These are phyloP conservation scores for Euspilapteryx auroguttella DNA, from an alignment of 2,888 invertebrate species.

Conservation along the genomic window DNA sequence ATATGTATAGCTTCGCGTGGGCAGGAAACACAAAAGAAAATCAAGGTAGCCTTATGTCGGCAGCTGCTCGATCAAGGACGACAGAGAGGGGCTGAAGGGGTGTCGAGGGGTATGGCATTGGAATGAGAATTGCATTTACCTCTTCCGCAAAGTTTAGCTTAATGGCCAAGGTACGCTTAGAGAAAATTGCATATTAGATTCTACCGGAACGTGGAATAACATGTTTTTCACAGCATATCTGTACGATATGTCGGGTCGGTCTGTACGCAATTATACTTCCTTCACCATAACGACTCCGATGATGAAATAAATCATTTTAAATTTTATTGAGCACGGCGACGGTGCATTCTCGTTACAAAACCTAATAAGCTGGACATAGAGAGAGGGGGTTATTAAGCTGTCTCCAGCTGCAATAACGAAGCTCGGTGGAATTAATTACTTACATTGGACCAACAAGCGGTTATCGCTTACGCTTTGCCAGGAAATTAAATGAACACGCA, in stretches of 20 bases:
- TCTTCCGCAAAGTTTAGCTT: slow-evolving; percentile 13
- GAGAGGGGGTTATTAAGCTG: slow-evolving; percentile 13
- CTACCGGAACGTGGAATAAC: slow-evolving; percentile 9
- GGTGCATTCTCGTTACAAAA: too few species aligned
- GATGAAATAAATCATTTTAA: too few species aligned
- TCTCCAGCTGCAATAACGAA: slow-evolving; percentile 16
- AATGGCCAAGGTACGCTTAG: slow-evolving; percentile 11
- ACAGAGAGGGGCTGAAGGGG: background rate
- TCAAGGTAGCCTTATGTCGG: slow-evolving; percentile 6
- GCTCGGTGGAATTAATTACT: slow-evolving; percentile 41
- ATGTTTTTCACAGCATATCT: background rate
- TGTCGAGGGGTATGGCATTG: background rate
- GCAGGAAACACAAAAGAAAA: slow-evolving; percentile 5
- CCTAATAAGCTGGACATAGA: too few species aligned
- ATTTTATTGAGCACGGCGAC: too few species aligned
- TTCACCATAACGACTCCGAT: background rate
- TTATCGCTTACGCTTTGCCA: slow-evolving; percentile 28
- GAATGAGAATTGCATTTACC: slow-evolving; percentile 10
- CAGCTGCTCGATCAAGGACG: slow-evolving; percentile 5
- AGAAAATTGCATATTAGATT: slow-evolving; percentile 12
- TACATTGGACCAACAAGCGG: slow-evolving; percentile 36
- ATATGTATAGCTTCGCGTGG: background rate
- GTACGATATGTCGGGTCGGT: background rate
- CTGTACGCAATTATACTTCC: too few species aligned
- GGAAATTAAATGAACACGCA: slow-evolving; percentile 37